Conservation (phyloP, 2,113 vertebrate genomes). For the Hippoglossus stenolepis region DNA sequence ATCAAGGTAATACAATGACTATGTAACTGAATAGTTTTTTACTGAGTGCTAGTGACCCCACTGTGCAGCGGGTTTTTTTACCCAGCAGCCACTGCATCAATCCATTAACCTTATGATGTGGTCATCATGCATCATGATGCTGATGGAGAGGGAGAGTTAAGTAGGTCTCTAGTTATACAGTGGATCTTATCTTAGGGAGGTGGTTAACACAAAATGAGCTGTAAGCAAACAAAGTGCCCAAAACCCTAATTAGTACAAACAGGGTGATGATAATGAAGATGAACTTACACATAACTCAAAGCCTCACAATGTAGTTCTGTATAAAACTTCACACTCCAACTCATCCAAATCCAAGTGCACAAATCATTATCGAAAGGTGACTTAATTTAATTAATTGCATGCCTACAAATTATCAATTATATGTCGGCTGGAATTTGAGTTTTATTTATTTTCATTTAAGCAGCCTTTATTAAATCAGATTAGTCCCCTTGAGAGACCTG, state of each 20-base stretch:
- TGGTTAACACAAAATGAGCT: not conserved
- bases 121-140: constrained; percentile 2
- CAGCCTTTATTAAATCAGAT: too few relatives aligned
- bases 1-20: constrained; percentile 63
- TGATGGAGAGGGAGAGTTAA: constrained; percentile 23
- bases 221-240: not conserved
- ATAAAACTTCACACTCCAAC: not conserved
- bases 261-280: not conserved
- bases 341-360: not conserved
- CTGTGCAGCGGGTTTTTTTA: constrained; percentile 30
- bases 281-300: not conserved
- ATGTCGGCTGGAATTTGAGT: too few relatives aligned
- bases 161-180: constrained; percentile 10
- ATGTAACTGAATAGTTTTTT: constrained; percentile 55
- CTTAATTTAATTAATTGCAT: too few relatives aligned
- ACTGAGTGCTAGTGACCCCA: constrained; percentile 26
- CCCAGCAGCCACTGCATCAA: constrained; percentile 40
- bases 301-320: not conserved
- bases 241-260: not conserved
- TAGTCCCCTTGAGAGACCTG: too few relatives aligned
- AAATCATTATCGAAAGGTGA: too few relatives aligned
- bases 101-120: constrained; percentile 58
- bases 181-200: not conserved
- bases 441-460: too few relatives aligned
- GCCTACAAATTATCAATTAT: too few relatives aligned